A percentile compares a stretch with the other conserved stretches of the same genome.
These are phyloP conservation scores for Drosophila sp. DNA, from an alignment of 1,140 invertebrate genomes.

Conservation along the genomic window DNA sequence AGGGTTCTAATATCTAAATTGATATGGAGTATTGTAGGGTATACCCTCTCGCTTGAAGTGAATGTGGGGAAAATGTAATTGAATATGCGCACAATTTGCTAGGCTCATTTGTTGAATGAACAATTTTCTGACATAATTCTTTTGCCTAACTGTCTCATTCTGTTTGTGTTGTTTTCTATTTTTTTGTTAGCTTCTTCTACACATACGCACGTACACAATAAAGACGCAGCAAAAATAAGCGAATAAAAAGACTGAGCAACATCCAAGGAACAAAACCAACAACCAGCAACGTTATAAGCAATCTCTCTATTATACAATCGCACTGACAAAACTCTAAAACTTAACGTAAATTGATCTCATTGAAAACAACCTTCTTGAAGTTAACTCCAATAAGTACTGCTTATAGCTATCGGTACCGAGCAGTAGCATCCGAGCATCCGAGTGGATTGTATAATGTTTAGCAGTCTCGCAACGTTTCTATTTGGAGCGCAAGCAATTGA, in stretches of 20 bases:
- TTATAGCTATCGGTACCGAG: constrained; percentile 15
- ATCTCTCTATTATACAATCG: constrained; percentile 43
- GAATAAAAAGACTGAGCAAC: constrained; percentile 73
- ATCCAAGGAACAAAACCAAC: constrained; percentile 56
- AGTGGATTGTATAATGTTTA: constrained; percentile 79
- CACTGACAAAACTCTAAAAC: constrained; percentile 21
- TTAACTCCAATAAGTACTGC: constrained; percentile 57
- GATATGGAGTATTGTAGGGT: no score
- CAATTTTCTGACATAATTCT: constrained; percentile 9
- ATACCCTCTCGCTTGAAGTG: no score
- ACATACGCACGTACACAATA: constrained; percentile 20
- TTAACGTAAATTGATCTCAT: constrained; percentile 63
- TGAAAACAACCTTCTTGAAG: background rate
- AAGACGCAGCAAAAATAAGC: constrained; percentile 47
- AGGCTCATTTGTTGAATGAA: constrained; percentile 43
- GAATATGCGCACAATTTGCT: constrained; percentile 48
- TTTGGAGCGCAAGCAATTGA: constrained; percentile 78
- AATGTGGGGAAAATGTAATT: no score
- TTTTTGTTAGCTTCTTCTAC: constrained; percentile 52
- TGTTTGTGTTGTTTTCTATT: background rate
- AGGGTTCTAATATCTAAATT: no score
- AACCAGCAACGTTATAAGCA: constrained; percentile 50
- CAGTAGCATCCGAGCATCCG: constrained; percentile 16
- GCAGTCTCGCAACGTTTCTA: constrained; percentile 80
- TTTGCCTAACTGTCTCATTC: background rate